Base-by-base conservation (phyloP, 2,797 vertebrate species). In the Scleropages formosus region DNA sequence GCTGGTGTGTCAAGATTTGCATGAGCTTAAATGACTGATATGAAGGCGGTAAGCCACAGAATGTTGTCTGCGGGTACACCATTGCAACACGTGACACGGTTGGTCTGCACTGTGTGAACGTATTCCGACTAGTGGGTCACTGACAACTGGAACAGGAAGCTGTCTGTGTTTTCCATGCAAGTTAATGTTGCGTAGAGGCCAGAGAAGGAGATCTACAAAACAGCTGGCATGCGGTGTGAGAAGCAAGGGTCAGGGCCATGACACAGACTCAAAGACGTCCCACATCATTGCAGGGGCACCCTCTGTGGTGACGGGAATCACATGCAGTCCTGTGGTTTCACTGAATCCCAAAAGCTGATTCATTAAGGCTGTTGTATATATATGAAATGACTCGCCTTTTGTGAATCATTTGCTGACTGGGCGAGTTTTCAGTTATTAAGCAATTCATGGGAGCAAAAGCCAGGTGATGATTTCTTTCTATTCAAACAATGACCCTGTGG, bases 131-230 rank as follows among this genome's bases (percentile, higher is more conserved):
- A 18, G 31, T 39, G 31, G 15, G 39, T 65, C 24, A 53, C 26
- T 15, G 73, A 44, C 24, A 62, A 27, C 46, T 11, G 20, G 15
- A 20, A 11, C 9, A 20, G 74, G 65, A 22, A 22, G 56, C 4
- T 39, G 7, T 39, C 39, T 44, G 20, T 4, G 39, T 27, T 61
- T 61, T 56, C 22, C 53, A 27, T n/a, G 9, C 31, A 26, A 47
- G 58, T 62, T 47, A 60, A 13, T 13, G 9, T 22, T 31, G 51
- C 49, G 53, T 22, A 22, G 9, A 61, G 39, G 27, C 31, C 46
- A 39, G 12, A 84, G 85, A 83, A 85, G 87, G 86, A 88, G 90
- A 90, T 88, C 84, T 85, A 74, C 82, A 84, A 83, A 84, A 75
- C 89, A 89, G 89, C 86, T 87, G 87, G 88, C 77, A 80, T 74